Evolutionary conservation across 2,797 vertebrate species (phyloP), one percentile per base, ranked within the genome.

Genomic region (Rousettus madagascariensis): DNA sequence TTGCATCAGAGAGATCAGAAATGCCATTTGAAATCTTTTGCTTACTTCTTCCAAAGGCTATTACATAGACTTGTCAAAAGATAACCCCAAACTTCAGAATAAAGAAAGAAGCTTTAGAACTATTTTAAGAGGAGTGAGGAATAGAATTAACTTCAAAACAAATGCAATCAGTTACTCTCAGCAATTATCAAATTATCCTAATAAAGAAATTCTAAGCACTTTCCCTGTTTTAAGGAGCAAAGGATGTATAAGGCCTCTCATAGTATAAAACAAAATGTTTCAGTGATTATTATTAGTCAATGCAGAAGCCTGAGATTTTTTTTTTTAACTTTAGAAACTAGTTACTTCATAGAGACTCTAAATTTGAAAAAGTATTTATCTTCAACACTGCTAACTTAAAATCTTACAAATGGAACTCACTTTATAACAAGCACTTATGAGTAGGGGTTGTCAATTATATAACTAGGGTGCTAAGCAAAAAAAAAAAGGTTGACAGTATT

Each of bases 301-400:
- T 33, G 91, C 65, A 95, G 46, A 92, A 90, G 9, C 33, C 55
- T 82, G 26, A 66, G 15, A 55, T 3, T 11, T 59, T 43, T 46
- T 61, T 74, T 85, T 77, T 74, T 6, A 59, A 59, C 53, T 71
- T 84, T 57, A 90, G 43, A 94, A 96, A 92, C 19, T 26, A 92
- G 17, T 41, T 89, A 51, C 41, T 80, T 92, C 69, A 91, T 38
- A 84, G 38, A 91, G n/a, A 91, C 12, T 55, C 41, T 49, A 28
- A 69, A 77, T 78, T 91, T 94, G 41, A 75, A 79, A 72, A 85
- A 75, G 24, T 41, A 43, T 66, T 75, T 79, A 55, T 71, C 11
- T 92, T 82, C 79, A 95, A 86, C 7, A 65, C 57, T 79, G 26
- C 6, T 86, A 61, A 61, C 80, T 71, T 93, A 78, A 92, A 95